Base-by-base conservation (phyloP, 2,113 vertebrate genomes). In the Melanerpes formicivorus region DNA sequence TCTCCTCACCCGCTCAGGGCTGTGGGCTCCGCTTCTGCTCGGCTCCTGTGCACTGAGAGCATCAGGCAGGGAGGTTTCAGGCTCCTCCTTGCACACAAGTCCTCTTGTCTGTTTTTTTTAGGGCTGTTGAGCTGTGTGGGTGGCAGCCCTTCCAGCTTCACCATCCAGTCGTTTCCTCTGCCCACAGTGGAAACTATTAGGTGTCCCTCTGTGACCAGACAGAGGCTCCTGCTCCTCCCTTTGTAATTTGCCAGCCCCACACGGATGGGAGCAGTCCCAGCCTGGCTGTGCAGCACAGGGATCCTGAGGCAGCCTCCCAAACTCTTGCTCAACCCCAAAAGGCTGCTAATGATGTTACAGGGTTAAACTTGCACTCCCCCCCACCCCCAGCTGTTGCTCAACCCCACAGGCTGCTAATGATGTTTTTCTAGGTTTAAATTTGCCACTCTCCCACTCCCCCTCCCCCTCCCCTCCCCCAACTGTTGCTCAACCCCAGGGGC, bases 1-100 rank as follows among this genome's bases (percentile, higher is more conserved):
- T 4, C 4, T 67, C 66, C 27, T 73, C n/a, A 58, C 66, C 3
- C 17, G 34, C 55, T 8, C 10, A 11, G 0, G 0, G 63, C 71
- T 55, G 14, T 23, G 6, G 65, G 22, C 48, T 83, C 8, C 0
- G 46, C 74, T 17, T 65, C 60, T 54, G 42, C 56, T 10, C 4
- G 5, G 6, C 69, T 44, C 56, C 37, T 37, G 37, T 37, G 37
- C 37, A 37, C 52, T 8, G 6, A 85, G 62, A 37, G 27, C 0
- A 0, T 25, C 0, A 12, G 48, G n/a, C 63, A 67, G 54, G 52
- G 87, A 23, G 18, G 29, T 70, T 64, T 69, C 76, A 88, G 59
- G 34, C 65, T 90, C 54, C 78, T 40, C 22, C 69, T 90, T 78
- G 70, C 42, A 56, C 64, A 37, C 54, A 85, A 88, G 42, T 50